These are phyloP conservation scores for Augiades crinisus DNA, from an alignment of 2,888 invertebrate species.

Conservation along the genomic window DNA sequence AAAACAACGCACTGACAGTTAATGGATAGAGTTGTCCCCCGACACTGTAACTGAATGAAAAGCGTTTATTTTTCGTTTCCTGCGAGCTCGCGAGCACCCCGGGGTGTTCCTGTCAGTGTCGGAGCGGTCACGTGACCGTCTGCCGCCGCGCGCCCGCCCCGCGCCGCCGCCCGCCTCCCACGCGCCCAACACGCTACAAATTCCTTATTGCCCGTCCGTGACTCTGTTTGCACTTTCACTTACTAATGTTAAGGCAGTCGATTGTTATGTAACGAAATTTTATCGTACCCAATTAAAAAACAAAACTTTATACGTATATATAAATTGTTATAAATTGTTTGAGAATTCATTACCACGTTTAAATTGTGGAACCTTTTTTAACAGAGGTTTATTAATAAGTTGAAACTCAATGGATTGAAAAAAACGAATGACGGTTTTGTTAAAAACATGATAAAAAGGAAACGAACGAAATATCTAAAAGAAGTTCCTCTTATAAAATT, in stretches of 20 bases:
- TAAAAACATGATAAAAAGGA: no score
- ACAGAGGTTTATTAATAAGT: no score
- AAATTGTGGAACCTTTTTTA: no score
- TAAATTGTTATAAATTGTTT: no score
- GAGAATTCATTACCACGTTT: no score
- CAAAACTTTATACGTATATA: no score
- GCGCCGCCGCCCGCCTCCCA: conserved; percentile 2
- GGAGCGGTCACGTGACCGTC: conserved; percentile 46
- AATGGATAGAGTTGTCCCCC: conserved; percentile 7
- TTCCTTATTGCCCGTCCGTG: conserved; percentile 2
- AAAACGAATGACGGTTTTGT: no score
- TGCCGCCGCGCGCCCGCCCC: not conserved
- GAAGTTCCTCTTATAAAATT: not conserved
- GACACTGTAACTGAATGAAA: conserved; percentile 14
- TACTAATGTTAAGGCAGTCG: no score
- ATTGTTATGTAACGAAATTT: no score
- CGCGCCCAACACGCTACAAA: conserved; percentile 1
- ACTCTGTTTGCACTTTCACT: no score
- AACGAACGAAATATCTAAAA: not conserved
- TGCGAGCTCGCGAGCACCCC: conserved; percentile 4
- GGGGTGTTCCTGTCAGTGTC: conserved; percentile 2
- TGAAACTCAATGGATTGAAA: no score
- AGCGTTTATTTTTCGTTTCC: conserved; percentile 21
- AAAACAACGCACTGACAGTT: not conserved
- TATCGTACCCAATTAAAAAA: no score